Percentiles rank a stretch among this genome's conserved stretches.
These are phyloP conservation scores for Plemyria rubiginata DNA, from an alignment of 2,888 invertebrate genomes.

Conservation along the genomic window DNA sequence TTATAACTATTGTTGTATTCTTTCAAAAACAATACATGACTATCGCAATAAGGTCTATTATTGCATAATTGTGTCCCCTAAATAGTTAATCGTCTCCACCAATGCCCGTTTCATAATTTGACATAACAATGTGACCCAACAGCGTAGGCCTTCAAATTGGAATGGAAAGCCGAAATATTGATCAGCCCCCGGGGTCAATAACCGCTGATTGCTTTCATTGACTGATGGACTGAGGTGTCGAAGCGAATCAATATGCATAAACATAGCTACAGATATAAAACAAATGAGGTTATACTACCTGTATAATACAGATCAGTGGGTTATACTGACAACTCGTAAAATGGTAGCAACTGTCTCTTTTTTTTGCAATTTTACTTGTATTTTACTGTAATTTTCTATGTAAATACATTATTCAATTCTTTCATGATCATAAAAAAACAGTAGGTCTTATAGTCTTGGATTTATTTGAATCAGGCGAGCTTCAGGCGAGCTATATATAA, in stretches of 20 bases:
- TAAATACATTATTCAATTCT: too few relatives aligned
- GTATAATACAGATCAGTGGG: not conserved
- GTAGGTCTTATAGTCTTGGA: too few relatives aligned
- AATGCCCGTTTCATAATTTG: conserved; percentile 30
- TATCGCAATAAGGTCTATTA: not conserved
- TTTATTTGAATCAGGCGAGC: too few relatives aligned
- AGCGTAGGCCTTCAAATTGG: conserved; percentile 58
- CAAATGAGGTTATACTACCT: conserved; percentile 5
- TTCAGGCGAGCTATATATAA: too few relatives aligned
- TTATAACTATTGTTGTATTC: too few relatives aligned
- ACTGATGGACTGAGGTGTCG: conserved; percentile 44
- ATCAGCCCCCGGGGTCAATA: conserved; percentile 60
- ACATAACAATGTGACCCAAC: conserved; percentile 47
- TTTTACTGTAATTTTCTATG: too few relatives aligned
- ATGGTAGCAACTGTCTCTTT: too few relatives aligned
- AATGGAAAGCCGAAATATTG: conserved; percentile 72
- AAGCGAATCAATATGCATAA: conserved; percentile 11
- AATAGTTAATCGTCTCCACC: conserved; percentile 10
- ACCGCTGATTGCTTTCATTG: conserved; percentile 69
- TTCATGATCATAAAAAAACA: too few relatives aligned
- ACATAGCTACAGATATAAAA: conserved; percentile 8
- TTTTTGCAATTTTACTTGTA: too few relatives aligned
- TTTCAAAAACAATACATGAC: too few relatives aligned
- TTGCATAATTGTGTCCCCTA: not conserved
- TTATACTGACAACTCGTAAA: not conserved